Percentiles rank a stretch among this genome's conserved stretches.
Conservation (phyloP, 2,113 vertebrate genomes). For the Takifugu bimaculatus region DNA sequence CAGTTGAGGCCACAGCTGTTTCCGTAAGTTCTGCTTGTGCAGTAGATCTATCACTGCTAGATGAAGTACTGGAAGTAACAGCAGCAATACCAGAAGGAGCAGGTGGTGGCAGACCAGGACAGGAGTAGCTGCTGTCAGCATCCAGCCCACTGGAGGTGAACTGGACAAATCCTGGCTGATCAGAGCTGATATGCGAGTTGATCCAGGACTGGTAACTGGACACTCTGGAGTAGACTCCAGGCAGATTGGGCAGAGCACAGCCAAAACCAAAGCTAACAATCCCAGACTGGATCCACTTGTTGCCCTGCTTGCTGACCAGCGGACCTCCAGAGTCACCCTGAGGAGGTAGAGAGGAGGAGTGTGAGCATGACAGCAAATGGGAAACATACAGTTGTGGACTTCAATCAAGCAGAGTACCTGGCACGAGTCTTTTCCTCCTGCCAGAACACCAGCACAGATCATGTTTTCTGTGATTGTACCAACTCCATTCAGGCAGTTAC, state of each 20-base stretch:
- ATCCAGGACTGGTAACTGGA: conserved; percentile 83
- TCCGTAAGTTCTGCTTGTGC: too few relatives aligned
- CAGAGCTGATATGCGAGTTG: conserved; percentile 27
- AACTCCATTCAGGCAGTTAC: conserved; percentile 50
- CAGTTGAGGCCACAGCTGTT: neutral
- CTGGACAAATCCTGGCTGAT: conserved; percentile 52
- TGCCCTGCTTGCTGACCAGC: conserved; percentile 73
- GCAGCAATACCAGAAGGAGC: conserved; percentile 11
- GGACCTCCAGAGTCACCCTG: conserved; percentile 87
- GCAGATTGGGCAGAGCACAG: conserved; percentile 79
- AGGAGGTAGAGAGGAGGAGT: neutral
- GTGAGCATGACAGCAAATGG: neutral
- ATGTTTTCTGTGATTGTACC: conserved; percentile 48
- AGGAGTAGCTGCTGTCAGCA: conserved; percentile 36
- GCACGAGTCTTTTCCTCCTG: conserved; percentile 76
- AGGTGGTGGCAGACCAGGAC: conserved; percentile 16
- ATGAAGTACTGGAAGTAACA: too few relatives aligned
- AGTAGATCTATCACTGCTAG: too few relatives aligned
- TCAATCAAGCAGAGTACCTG: conserved; percentile 12
- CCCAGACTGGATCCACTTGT: conserved; percentile 80
- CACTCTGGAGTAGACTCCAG: conserved; percentile 83
- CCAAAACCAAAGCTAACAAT: conserved; percentile 84
- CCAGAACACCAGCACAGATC: conserved; percentile 57
- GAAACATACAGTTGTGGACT: too few relatives aligned
- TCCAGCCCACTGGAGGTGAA: conserved; percentile 41